A percentile compares a stretch with the other conserved stretches of the same genome.
phyloP scores from a whole-genome alignment of 2,113 vertebrate species.

The Anguilla rostrata region DNA sequence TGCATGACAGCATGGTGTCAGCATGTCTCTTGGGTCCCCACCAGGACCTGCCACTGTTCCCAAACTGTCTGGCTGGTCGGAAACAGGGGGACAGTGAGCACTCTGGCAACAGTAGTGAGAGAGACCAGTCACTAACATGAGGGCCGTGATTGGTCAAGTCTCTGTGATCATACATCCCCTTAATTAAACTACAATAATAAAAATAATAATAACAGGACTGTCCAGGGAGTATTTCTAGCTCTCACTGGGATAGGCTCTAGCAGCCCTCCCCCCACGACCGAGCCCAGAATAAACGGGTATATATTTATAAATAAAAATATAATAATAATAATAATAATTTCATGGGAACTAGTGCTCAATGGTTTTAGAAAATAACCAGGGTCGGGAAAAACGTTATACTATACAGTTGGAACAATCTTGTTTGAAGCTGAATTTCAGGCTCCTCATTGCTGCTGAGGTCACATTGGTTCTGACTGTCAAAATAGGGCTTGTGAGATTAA shows the following conservation, averaged over 20 bases:
- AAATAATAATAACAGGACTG: too few species aligned
- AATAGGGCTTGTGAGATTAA: not conserved
- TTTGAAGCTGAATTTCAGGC: not conserved
- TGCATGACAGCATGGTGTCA: constrained; percentile 58
- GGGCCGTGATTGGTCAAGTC: not conserved
- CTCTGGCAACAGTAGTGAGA: constrained; percentile 58
- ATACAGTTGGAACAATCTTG: not conserved
- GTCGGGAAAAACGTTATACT: too few species aligned
- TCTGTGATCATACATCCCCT: not conserved
- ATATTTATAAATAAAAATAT: too few species aligned
- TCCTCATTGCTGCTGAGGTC: not conserved
- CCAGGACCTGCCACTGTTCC: constrained; percentile 68
- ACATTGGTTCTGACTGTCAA: not conserved
- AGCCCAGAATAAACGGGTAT: too few species aligned
- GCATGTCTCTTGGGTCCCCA: constrained; percentile 57
- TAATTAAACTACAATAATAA: too few species aligned
- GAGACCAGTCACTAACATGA: constrained; percentile 54
- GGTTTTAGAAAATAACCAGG: too few species aligned
- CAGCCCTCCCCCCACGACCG: too few species aligned
- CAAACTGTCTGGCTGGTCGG: constrained; percentile 78
- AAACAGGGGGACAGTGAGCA: constrained; percentile 38
- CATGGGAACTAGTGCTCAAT: too few species aligned
- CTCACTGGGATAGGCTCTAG: too few species aligned
- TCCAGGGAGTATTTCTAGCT: too few species aligned
- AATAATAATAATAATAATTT: too few species aligned